These are phyloP conservation scores for Gallirallus australis DNA, from an alignment of 2,797 vertebrate species.

Conservation along the genomic window DNA sequence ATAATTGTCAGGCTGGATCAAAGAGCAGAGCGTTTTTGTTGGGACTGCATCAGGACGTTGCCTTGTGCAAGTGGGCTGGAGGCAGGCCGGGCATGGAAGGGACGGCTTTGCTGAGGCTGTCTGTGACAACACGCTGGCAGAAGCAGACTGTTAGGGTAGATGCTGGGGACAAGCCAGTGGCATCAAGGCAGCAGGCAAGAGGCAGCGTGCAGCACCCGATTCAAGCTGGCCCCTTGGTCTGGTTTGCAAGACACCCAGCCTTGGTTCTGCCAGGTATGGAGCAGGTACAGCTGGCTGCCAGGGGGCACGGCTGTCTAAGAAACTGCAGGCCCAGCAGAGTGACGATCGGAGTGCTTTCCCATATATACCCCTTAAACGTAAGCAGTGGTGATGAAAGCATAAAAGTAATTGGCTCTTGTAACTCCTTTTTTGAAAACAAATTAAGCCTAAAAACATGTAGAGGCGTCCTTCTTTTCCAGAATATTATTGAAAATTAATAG, in stretches of 20 bases:
- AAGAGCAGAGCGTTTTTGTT: neutral
- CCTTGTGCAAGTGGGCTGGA: neutral
- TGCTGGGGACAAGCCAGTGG: neutral
- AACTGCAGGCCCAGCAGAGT: neutral
- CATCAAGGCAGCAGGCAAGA: neutral
- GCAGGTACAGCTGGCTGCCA: neutral
- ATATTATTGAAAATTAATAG: slow-evolving; percentile 57
- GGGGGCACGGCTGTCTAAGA: neutral
- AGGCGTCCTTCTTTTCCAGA: neutral
- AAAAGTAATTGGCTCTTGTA: neutral
- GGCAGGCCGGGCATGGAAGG: neutral
- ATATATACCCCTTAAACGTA: neutral
- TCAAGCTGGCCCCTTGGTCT: neutral
- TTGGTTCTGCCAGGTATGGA: neutral
- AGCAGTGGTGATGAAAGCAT: neutral
- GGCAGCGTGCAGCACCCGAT: neutral
- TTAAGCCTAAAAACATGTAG: neutral
- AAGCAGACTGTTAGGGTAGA: neutral
- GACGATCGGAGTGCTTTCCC: neutral
- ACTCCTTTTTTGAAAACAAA: slow-evolving; percentile 29
- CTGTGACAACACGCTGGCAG: neutral
- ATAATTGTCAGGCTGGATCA: neutral
- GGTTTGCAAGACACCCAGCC: neutral
- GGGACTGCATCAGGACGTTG: neutral
- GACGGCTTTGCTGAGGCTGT: neutral